These are phyloP conservation scores for Muscicapa adusta DNA, from an alignment of 2,113 vertebrate species.

Conservation along the genomic window DNA sequence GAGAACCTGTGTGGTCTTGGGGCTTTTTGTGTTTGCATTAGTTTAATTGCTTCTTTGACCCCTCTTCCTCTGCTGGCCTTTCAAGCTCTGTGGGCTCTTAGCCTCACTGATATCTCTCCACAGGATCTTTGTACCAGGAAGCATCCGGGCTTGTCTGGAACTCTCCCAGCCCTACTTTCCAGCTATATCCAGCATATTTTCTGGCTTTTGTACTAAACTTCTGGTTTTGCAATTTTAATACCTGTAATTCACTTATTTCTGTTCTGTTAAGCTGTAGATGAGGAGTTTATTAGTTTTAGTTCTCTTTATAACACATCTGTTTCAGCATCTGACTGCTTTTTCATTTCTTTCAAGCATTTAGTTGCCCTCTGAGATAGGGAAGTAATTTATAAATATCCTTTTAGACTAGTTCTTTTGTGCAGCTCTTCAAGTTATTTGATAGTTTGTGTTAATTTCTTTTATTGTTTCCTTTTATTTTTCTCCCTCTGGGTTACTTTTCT, in stretches of 20 bases:
- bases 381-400: slow-evolving; percentile 5
- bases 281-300: slow-evolving; percentile 13
- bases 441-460: not conserved
- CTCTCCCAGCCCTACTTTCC: not conserved
- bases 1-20: slow-evolving; percentile 54
- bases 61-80: slow-evolving; percentile 53
- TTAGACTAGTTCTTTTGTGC: not conserved
- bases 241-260: not conserved
- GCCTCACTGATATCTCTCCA: slow-evolving; percentile 6
- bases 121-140: slow-evolving; percentile 39
- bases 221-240: not conserved
- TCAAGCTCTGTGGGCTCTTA: slow-evolving; percentile 30
- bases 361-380: not conserved
- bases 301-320: not conserved
- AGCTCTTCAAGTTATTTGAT: slow-evolving; percentile 5
- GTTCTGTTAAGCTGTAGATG: not conserved
- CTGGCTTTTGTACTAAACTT: not conserved
- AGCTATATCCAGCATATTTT: not conserved
- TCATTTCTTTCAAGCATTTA: slow-evolving; percentile 4
- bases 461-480: slow-evolving; percentile 6
- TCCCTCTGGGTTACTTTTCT: not conserved
- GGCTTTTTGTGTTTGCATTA: slow-evolving; percentile 52
- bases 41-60: slow-evolving; percentile 61
- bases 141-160: not conserved
- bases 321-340: not conserved